Conservation (phyloP, 2,888 invertebrate genomes). For the Noctua comes region DNA sequence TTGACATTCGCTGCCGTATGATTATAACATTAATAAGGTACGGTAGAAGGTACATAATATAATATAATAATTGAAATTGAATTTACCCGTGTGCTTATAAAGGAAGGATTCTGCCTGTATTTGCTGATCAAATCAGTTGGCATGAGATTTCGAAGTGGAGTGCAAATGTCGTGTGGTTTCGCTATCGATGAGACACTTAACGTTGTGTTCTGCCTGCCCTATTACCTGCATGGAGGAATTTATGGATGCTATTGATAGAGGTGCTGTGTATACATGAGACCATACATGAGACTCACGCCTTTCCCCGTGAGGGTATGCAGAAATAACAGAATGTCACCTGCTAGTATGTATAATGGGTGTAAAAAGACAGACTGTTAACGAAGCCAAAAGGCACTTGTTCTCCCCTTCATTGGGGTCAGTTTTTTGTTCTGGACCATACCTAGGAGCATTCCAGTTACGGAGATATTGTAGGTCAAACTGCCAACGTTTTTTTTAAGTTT, state of each 20-base stretch:
- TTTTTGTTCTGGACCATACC: no score
- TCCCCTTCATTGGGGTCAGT: no score
- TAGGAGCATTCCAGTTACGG: no score
- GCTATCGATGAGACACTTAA: not conserved
- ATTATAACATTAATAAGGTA: conserved; percentile 25
- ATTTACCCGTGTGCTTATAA: conserved; percentile 2
- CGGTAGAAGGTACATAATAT: not conserved
- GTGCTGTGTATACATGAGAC: not conserved
- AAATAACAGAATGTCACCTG: not conserved
- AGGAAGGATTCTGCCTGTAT: not conserved
- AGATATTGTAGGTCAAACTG: no score
- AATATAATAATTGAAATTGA: conserved; percentile 11
- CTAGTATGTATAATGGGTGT: not conserved
- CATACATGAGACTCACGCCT: not conserved
- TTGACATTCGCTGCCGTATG: conserved; percentile 10
- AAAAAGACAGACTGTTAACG: no score
- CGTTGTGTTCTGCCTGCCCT: not conserved
- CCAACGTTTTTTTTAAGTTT: no score
- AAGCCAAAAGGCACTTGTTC: no score
- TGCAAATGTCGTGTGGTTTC: not conserved
- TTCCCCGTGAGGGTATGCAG: not conserved
- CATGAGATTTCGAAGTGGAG: not conserved
- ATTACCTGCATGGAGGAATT: not conserved
- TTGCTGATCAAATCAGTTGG: conserved; percentile 6
- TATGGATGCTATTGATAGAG: not conserved